Conservation (phyloP, 2,797 vertebrate species). For the Margarornis squamiger region DNA sequence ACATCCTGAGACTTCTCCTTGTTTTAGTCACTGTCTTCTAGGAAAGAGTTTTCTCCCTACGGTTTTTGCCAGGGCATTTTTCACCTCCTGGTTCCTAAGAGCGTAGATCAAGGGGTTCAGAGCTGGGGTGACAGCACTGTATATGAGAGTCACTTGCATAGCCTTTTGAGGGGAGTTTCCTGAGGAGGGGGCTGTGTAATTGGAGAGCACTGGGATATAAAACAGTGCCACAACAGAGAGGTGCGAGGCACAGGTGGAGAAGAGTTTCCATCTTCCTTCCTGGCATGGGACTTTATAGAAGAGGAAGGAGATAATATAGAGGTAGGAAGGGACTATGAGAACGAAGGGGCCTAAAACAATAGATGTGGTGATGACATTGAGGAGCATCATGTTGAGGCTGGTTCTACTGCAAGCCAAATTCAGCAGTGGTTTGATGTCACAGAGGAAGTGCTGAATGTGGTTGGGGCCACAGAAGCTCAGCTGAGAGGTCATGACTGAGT, state of each 20-base stretch:
- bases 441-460: constrained; percentile 51
- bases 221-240: constrained; percentile 29
- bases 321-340: constrained; percentile 39
- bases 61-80: not conserved
- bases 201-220: not conserved
- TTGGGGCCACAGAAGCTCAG: constrained; percentile 32
- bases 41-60: not conserved
- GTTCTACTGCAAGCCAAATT: constrained; percentile 32
- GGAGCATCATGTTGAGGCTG: constrained; percentile 7
- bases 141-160: not conserved
- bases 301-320: constrained; percentile 18
- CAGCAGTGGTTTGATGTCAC: constrained; percentile 54
- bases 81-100: constrained; percentile 18
- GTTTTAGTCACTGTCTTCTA: not conserved
- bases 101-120: constrained; percentile 52
- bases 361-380: constrained; percentile 23
- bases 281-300: not conserved
- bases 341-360: constrained; percentile 21
- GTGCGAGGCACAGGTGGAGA: constrained; percentile 57
- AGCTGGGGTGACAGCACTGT: constrained; percentile 23
- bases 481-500: constrained; percentile 22
- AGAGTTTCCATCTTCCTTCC: constrained; percentile 37
- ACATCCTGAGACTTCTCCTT: not conserved
- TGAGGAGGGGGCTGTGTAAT: not conserved
- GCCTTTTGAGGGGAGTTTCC: not conserved